A percentile compares a stretch with the other conserved stretches of the same genome.
Evolutionary conservation across 2,113 vertebrate species (phyloP).

Genomic region (Rhinogobius similis): DNA sequence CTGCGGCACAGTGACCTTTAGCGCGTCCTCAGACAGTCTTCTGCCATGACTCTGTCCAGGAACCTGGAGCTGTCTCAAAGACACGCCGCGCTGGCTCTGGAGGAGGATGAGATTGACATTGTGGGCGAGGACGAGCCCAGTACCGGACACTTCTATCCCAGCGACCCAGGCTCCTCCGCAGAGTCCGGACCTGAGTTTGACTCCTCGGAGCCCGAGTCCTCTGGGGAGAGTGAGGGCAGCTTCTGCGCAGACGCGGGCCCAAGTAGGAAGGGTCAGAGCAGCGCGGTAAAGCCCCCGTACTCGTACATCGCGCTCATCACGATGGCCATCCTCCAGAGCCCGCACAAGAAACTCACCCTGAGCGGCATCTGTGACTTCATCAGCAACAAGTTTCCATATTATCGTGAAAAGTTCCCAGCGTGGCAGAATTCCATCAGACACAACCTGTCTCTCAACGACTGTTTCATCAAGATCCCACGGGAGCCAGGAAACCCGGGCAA

Average conservation of each 20-base stretch:
- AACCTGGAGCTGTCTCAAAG: slow-evolving; percentile 58
- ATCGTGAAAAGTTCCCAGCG: slow-evolving; percentile 86
- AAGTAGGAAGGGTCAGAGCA: slow-evolving; percentile 39
- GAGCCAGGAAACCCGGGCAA: slow-evolving; percentile 95
- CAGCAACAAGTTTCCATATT: slow-evolving; percentile 89
- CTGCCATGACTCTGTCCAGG: slow-evolving; percentile 74
- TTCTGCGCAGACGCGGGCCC: slow-evolving; percentile 54
- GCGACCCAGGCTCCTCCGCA: slow-evolving; percentile 50
- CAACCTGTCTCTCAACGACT: slow-evolving; percentile 96
- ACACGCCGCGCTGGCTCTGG: slow-evolving; percentile 41
- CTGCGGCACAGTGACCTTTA: slow-evolving; percentile 14
- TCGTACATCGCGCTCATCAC: slow-evolving; percentile 93
- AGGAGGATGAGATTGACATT: slow-evolving; percentile 75
- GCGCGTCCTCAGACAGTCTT: slow-evolving; percentile 9
- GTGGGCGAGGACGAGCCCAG: slow-evolving; percentile 65
- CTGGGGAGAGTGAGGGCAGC: slow-evolving; percentile 69
- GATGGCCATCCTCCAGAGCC: slow-evolving; percentile 92
- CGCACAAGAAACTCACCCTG: slow-evolving; percentile 85
- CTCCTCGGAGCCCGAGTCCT: slow-evolving; percentile 71
- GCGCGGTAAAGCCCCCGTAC: slow-evolving; percentile 85
- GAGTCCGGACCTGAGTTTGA: slow-evolving; percentile 68
- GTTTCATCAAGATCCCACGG: slow-evolving; percentile 94
- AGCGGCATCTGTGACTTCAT: slow-evolving; percentile 92
- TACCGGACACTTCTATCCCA: slow-evolving; percentile 30
- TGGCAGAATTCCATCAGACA: slow-evolving; percentile 97